Evolutionary conservation across 2,113 vertebrate genomes (phyloP), one percentile per base, ranked within the genome.

Genomic region (Meriones unguiculatus): DNA sequence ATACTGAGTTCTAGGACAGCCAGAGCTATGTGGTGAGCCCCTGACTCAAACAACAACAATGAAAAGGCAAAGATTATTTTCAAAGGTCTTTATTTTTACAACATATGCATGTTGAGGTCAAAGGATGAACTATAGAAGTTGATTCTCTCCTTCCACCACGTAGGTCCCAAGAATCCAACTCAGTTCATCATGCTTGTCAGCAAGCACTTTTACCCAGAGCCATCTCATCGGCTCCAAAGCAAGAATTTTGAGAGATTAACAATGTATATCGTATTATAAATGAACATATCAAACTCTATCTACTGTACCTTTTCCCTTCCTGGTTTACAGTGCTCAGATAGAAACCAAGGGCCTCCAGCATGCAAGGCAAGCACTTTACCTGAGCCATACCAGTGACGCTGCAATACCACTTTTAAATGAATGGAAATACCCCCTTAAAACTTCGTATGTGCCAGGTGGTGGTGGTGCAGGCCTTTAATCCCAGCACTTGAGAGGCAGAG

Each of bases 381-480:
- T 22, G 28, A 86, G 41, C 11, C 64, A 50, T 50, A 86, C 28
- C 24, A 46, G 38, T 4, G 6, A 82, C 13, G 20, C 64, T 54
- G 35, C 0, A 69, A 38, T 76, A 38, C 15, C 64, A 73, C 67
- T 90, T 91, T 84, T 70, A 72, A 90, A 90, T 35, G 30, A 20
- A 30, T 87, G 38, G 41, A 92, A 90, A 92, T 62, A 70, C 13
- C 65, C 18, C 81, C 78, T 57, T 46, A 78, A 86, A 94, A 59
- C 2, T 18, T 28, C 50, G 46, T 20, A 30, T 4, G 41, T n/a
- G 14, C 32, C 35, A 15, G 69, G 15, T 72, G 2, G 2, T n/a
- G 35, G 67, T 70, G 32, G 32, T 32, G 32, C 30, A 35, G 30
- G 67, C 30, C 30, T 69, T 69, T 69, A 70, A 70, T 70, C 32